Percentiles rank a stretch among this genome's conserved stretches.
phyloP scores from a whole-genome alignment of 2,113 vertebrate species.

The Syngnathus scovelli region DNA sequence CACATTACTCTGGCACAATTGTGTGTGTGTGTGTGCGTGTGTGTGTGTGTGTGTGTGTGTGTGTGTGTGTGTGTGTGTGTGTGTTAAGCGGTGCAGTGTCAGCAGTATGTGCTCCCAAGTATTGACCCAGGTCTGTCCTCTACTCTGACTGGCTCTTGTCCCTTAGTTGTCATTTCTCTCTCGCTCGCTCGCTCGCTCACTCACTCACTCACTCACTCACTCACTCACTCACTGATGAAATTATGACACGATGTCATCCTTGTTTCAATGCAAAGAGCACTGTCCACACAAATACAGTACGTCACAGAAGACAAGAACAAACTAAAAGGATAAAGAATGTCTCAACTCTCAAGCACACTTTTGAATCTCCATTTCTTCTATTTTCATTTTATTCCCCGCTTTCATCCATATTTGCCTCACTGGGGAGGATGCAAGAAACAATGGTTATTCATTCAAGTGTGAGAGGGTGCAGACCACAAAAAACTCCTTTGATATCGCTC shows the following conservation, averaged over 20 bases:
- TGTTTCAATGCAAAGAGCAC: too few species aligned
- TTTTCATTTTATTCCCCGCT: background rate
- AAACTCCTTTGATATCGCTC: slow-evolving; percentile 44
- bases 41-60: slow-evolving; percentile 14
- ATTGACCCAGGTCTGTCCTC: slow-evolving; percentile 68
- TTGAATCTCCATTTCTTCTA: background rate
- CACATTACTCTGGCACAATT: slow-evolving; percentile 1
- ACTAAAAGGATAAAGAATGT: background rate
- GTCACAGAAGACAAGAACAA: background rate
- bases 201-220: slow-evolving; percentile 9
- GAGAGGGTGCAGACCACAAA: slow-evolving; percentile 14
- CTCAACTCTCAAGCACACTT: background rate
- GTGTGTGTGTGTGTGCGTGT: slow-evolving; percentile 20
- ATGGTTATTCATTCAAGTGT: slow-evolving; percentile 25
- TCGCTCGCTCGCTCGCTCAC: slow-evolving; percentile 1
- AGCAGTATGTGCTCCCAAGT: slow-evolving; percentile 60
- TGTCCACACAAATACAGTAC: background rate
- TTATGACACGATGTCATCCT: too few species aligned
- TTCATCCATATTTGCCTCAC: slow-evolving; percentile 3
- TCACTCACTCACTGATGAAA: too few species aligned
- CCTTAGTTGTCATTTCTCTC: slow-evolving; percentile 57
- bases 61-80: slow-evolving; percentile 22
- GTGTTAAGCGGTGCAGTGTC: slow-evolving; percentile 57
- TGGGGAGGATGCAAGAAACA: slow-evolving; percentile 2
- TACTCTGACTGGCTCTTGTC: slow-evolving; percentile 67